Base-by-base conservation (phyloP, 2,888 invertebrate genomes). In the Microctonus hyperodae region DNA sequence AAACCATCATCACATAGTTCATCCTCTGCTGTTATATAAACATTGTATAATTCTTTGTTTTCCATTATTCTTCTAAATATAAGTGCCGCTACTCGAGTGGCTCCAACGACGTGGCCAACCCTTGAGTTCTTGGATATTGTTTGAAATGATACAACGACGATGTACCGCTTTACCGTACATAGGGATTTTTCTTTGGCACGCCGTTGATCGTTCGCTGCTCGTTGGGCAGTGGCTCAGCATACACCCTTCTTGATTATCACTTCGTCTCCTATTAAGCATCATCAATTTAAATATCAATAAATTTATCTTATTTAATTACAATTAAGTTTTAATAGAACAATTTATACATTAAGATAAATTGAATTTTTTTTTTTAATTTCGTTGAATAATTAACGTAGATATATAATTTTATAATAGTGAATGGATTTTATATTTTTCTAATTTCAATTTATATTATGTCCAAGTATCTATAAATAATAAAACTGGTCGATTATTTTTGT, bases 81-180 rank as follows among this genome's bases (percentile, higher is more conserved):
- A 81, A 61, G 75, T 79, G 31, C 73, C 76, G 62, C 72, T 76
- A 51, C 72, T 73, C 67, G 79, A 80, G 71, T 80, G 79, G 73
- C 74, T 79, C 82, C 82, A 82, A 73, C 82, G 82, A 56, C 82
- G 81, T 68, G 81, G 82, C 82, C 82, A 82, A 71, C 82, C 82
- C 73, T 82, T 82, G 67, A 82, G 73, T 74, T 78, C 79, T 73
- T 78, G 78, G 70, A 81, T 81, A 79, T 78, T 78, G 74, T 74
- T 77, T 71, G 76, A 73, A 67, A 75, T 74, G 55, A 75, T 71
- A 68, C 70, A 71, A 64, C 75, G 68, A 65, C 69, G 70, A 56
- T 60, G 66, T 65, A 58, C 75, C 73, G 55, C 51, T 71, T 77
- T 80, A 76, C 76, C 78, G 80, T 80, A 79, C 82, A 82, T 82